Conservation (phyloP, 2,888 invertebrate genomes). For the Dascillus cervinus region DNA sequence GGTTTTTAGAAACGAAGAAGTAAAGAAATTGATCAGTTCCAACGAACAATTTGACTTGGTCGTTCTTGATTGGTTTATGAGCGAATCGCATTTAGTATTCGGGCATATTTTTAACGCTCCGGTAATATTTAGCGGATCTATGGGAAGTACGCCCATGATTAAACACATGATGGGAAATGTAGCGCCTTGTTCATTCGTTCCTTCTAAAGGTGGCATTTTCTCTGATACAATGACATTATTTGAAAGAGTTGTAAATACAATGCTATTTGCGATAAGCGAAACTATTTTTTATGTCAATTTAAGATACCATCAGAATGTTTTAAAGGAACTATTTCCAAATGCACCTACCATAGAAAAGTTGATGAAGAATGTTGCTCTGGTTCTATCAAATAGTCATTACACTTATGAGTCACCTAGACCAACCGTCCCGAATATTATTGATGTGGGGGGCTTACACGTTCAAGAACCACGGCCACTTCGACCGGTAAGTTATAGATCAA, state of each 20-base stretch:
- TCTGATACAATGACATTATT: constrained; percentile 32
- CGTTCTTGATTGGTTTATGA: constrained; percentile 29
- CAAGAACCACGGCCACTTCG: constrained; percentile 14
- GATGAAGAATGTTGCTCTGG: constrained; percentile 23
- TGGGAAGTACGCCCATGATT: constrained; percentile 23
- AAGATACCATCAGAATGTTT: constrained; percentile 15
- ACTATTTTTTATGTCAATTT: constrained; percentile 8
- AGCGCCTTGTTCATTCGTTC: constrained; percentile 32
- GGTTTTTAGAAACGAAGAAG: too few relatives aligned
- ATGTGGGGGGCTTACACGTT: constrained; percentile 31
- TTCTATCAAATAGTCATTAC: constrained; percentile 28
- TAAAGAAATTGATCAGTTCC: constrained; percentile 13
- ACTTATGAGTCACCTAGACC: constrained; percentile 27
- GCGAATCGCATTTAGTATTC: constrained; percentile 32
- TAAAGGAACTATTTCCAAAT: constrained; percentile 23
- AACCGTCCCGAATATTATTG: constrained; percentile 29
- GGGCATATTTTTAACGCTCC: constrained; percentile 33
- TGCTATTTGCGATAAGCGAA: constrained; percentile 7
- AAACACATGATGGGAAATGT: constrained; percentile 30
- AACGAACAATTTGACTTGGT: constrained; percentile 27
- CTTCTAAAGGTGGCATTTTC: constrained; percentile 23
- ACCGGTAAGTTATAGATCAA: too few relatives aligned
- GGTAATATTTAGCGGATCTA: constrained; percentile 28
- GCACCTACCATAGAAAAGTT: constrained; percentile 23
- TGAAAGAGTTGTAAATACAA: constrained; percentile 30